Conservation (phyloP, 2,797 vertebrate species). For the Lacerta bilineata region DNA sequence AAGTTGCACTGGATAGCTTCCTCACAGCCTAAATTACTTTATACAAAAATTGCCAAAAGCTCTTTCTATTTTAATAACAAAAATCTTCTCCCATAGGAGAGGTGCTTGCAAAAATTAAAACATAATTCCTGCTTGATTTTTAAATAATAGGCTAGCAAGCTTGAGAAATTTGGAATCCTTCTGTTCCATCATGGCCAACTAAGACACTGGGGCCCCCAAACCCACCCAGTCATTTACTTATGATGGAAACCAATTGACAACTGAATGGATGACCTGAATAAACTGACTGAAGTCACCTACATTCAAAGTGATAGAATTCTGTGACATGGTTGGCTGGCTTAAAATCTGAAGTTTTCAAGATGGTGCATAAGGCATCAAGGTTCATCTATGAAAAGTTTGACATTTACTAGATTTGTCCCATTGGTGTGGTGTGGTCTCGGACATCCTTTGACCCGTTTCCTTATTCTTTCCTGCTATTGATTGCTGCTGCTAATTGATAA, state of each 20-base stretch:
- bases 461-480: slow-evolving; percentile 73
- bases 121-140: slow-evolving; percentile 39
- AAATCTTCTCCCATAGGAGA: background rate
- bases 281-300: slow-evolving; percentile 1
- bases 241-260: background rate
- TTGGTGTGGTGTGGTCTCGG: slow-evolving; percentile 29
- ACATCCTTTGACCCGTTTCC: slow-evolving; percentile 54
- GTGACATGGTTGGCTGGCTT: slow-evolving; percentile 3
- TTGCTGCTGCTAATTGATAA: slow-evolving; percentile 76
- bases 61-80: background rate
- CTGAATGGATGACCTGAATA: background rate
- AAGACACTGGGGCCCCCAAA: too few species aligned
- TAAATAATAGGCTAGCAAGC: slow-evolving; percentile 22
- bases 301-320: slow-evolving; percentile 18
- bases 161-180: slow-evolving; percentile 24
- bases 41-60: slow-evolving; percentile 24
- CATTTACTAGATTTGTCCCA: slow-evolving; percentile 38
- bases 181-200: background rate
- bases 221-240: too few species aligned
- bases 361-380: too few species aligned
- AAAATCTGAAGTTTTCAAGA: slow-evolving; percentile 5
- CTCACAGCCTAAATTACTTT: slow-evolving; percentile 39
- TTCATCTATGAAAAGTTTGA: slow-evolving; percentile 21
- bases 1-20: slow-evolving; percentile 43
- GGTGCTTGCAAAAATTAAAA: slow-evolving; percentile 39